Base-by-base conservation (phyloP, 2,113 vertebrate genomes). In the Catharus minimus region DNA sequence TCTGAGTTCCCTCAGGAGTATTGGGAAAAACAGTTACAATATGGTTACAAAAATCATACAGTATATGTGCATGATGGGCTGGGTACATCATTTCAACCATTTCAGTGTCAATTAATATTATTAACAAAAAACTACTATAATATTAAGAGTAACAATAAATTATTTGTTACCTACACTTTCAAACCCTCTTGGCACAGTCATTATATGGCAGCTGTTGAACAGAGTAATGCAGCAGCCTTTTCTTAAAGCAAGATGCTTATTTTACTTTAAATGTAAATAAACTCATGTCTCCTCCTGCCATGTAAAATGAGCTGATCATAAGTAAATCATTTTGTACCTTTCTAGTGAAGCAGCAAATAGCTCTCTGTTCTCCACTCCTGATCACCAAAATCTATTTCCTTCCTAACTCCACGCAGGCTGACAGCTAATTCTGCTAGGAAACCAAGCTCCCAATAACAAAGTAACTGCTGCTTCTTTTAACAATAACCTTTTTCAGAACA, bases 231-330 rank as follows among this genome's bases (percentile, higher is more conserved):
- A 92, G 62, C 46, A 95, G 65, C 32, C 80, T 91, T 72, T 82
- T 82, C 94, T 86, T 75, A 88, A 88, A 82, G 53, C 65, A 81
- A 83, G 66, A 93, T 60, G 55, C 66, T 92, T 94, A 90, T 88
- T 95, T 92, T 72, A 90, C 66, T 93, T 86, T 57, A 83, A 61
- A 95, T 78, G 83, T 93, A 96, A 93, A 95, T 82, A 95, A 90
- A 95, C 33, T 88, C 66, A 32, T 32, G 80, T 89, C 86, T 94
- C 88, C 81, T 79, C 55, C 74, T 90, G 58, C 86, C 92, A 77
- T 26, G 66, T 58, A 93, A 95, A 95, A 92, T 46, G 43, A 93
- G 62, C 43, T 87, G 89, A 27, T 93, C 52, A 2, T 65, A 93
- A 92, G 49, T 32, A 89, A 90, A 84, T 74, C 8, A 82, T 60